Evolutionary conservation across 2,888 invertebrate species (phyloP), one percentile per base, ranked within the genome.

Genomic region (Stenoptilia bipunctidactyla): DNA sequence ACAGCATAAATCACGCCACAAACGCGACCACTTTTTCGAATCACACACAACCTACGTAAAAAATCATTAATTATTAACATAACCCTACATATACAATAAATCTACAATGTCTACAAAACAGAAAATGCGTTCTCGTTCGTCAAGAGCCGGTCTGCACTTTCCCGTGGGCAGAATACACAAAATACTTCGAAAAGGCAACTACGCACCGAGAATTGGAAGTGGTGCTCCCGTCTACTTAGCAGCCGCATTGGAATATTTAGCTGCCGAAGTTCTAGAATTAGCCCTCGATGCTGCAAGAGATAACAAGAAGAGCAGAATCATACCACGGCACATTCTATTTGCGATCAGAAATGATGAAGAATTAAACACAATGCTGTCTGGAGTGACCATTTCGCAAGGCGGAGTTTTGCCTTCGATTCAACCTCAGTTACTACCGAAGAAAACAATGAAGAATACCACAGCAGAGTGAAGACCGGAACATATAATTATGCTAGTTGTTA

Each of bases 191-290:
- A 87, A 87, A 48, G 89, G 88, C 2, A 86, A 88, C 58, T 89
- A 84, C 51, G 87, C 88, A 0, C 86, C 86, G 20, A 63, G 87
- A 15, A 74, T 87, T 0, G 87, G 87, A 0, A 69, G 47, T 1
- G 85, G 85, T 0, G 86, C 87, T 0, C 73, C 87, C 0, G 73
- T 87, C 1, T 87, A 83, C 49, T 50, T 87, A 1, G 83, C 86
- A 0, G 87, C 87, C 4, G 88, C 87, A 0, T 59, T 90, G 54
- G 89, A 90, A 50, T 90, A 90, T 49, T 57, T 90, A 15, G 86
- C 89, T 0, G 90, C 91, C 13, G 91, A 92, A 73, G 87, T 89
- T 13, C 53, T 89, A 42, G 89, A 89, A 50, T 70, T 89, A 53
- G 87, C 89, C 0, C 82, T 87, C 1, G 87, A 89, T 44, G 89